Base-by-base conservation (phyloP, 2,888 invertebrate species). In the Clunio marinus region DNA sequence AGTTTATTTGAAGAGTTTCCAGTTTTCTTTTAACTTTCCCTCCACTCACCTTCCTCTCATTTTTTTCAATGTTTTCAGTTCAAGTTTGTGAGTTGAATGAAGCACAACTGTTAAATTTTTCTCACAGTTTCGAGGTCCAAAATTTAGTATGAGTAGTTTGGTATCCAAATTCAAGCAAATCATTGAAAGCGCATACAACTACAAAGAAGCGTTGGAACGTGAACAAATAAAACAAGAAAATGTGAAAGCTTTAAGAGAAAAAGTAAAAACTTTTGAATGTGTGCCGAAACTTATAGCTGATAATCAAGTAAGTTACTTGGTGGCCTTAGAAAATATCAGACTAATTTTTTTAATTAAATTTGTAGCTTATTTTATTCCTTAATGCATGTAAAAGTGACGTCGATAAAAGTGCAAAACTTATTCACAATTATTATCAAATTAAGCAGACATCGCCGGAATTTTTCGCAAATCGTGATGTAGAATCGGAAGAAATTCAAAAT, bases 381-480 rank as follows among this genome's bases (percentile, higher is more conserved):
- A 65, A 28, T 2, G 32, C 65, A 2, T 45, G 32, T 13, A 41
- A 62, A 5, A 62, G 24, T 24, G 46, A 65, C 10, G 28, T 51
- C 13, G 65, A 51, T 1, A 65, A 65, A 45, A 51, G 46, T 20
- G 65, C 51, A 0, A 80, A 82, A 71, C 81, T 81, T 69, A 8
- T 62, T 24, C 17, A 41, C 35, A 62, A 24, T 8, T 87, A 84
- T 76, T 88, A 84, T 74, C 78, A 79, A 37, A 76, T 82, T 69
- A 81, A 84, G 70, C 81, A 81, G 71, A 82, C 81, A 70, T 80
- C 81, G 0, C 85, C 87, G 0, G 86, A 87, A 73, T 81, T 87
- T 71, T 88, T 87, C 72, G 81, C 81, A 68, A 81, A 84, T 69
- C 79, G 87, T 62, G 77, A 82, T 72, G 72, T 81, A 10, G 74